Conservation (phyloP, 1,140 invertebrate species). For the Dreissena rostriformis region DNA sequence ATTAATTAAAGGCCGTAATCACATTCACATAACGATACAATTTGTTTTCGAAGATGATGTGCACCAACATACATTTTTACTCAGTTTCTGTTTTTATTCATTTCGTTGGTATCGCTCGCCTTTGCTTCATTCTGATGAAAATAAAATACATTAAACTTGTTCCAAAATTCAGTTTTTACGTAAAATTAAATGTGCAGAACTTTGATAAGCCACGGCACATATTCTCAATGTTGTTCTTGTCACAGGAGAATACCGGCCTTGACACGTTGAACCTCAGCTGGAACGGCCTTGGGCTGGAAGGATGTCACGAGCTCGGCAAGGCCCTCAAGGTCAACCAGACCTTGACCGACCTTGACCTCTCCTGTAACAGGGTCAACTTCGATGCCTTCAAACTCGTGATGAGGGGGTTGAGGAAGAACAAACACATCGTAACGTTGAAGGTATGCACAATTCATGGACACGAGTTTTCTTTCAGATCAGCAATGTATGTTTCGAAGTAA, state of each 20-base stretch:
- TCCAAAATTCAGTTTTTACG: constrained; percentile 1
- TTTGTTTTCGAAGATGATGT: too few relatives aligned
- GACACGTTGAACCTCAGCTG: constrained; percentile 70
- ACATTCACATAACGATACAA: too few relatives aligned
- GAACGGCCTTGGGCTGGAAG: constrained; percentile 77
- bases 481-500: too few relatives aligned
- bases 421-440: constrained; percentile 65
- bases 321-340: constrained; percentile 67
- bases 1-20: too few relatives aligned
- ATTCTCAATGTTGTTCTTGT: neutral
- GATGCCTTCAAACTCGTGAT: constrained; percentile 68
- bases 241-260: constrained; percentile 66
- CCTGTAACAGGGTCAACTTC: constrained; percentile 70
- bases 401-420: constrained; percentile 68
- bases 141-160: neutral
- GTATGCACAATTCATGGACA: neutral
- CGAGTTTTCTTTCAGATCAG: too few relatives aligned
- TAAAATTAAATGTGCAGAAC: too few relatives aligned
- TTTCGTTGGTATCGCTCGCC: neutral
- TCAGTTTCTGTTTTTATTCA: too few relatives aligned
- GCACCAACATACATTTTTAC: too few relatives aligned
- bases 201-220: too few relatives aligned
- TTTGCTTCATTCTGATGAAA: neutral
- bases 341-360: constrained; percentile 72
- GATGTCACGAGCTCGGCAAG: constrained; percentile 73